phyloP scores from a whole-genome alignment of 1,140 invertebrate genomes.

The Manduca sexta region DNA sequence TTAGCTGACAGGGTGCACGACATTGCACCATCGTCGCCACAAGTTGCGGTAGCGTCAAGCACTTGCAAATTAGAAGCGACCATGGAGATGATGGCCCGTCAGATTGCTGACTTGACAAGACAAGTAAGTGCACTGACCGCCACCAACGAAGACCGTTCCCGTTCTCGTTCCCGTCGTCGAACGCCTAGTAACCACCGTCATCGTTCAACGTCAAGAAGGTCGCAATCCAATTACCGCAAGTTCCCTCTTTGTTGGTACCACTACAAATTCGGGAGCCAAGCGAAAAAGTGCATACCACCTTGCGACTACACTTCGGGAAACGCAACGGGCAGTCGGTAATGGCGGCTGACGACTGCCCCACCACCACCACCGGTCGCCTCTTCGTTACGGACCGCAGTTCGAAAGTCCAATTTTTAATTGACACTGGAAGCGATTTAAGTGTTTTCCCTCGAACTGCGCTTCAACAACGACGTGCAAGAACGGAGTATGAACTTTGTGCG shows the following conservation, averaged over 20 bases:
- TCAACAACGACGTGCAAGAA: too few relatives aligned
- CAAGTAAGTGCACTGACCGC: background rate
- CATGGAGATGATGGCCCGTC: background rate
- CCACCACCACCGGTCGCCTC: background rate
- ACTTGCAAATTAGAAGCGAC: too few relatives aligned
- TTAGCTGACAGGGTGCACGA: background rate
- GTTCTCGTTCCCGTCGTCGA: background rate
- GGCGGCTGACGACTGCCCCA: too few relatives aligned
- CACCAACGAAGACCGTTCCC: background rate
- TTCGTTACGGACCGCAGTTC: too few relatives aligned
- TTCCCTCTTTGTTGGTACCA: conserved; percentile 1
- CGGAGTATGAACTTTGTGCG: too few relatives aligned
- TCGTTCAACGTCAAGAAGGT: too few relatives aligned
- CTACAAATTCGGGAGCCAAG: background rate
- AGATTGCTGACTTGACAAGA: background rate
- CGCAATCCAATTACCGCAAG: too few relatives aligned
- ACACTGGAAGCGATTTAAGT: too few relatives aligned
- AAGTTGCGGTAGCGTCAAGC: background rate
- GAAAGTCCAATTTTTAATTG: too few relatives aligned
- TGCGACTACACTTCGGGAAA: background rate
- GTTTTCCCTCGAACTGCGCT: too few relatives aligned
- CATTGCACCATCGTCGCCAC: background rate
- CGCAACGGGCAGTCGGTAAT: background rate
- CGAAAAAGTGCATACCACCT: background rate
- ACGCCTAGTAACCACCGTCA: background rate